These are phyloP conservation scores for Chlorops oryzae DNA, from an alignment of 1,140 invertebrate genomes.

Conservation along the genomic window DNA sequence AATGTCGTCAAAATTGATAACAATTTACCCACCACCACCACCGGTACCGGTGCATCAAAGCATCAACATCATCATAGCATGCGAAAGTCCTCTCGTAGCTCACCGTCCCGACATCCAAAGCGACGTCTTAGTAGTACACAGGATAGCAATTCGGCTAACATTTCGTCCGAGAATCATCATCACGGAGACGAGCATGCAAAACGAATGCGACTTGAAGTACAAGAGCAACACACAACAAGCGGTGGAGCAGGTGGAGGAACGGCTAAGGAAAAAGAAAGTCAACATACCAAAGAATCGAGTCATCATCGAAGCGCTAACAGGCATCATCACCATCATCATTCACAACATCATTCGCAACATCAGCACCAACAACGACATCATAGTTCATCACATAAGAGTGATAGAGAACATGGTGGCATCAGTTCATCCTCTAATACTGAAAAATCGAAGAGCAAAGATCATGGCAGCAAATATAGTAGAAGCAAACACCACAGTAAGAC, in stretches of 20 bases:
- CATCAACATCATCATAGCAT: too few species aligned
- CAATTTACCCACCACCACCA: too few species aligned
- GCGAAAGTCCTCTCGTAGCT: slow-evolving; percentile 47
- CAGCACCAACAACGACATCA: slow-evolving; percentile 30
- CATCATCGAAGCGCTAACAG: slow-evolving; percentile 12
- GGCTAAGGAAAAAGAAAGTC: slow-evolving; percentile 68
- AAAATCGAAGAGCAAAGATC: background rate
- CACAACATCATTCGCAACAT: slow-evolving; percentile 28
- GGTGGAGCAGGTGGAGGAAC: slow-evolving; percentile 49
- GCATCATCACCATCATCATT: slow-evolving; percentile 20
- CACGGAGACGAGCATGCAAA: slow-evolving; percentile 59
- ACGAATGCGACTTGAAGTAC: slow-evolving; percentile 57
- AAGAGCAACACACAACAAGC: too few species aligned
- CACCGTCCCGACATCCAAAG: slow-evolving; percentile 62
- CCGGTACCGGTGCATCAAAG: too few species aligned
- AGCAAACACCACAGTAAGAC: slow-evolving; percentile 7
- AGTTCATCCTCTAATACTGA: too few species aligned
- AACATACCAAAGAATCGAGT: slow-evolving; percentile 21
- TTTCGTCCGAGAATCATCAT: slow-evolving; percentile 11
- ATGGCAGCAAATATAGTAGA: slow-evolving; percentile 3
- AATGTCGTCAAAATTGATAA: background rate
- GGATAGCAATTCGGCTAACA: slow-evolving; percentile 57
- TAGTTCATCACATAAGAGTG: too few species aligned
- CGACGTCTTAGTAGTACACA: slow-evolving; percentile 71
- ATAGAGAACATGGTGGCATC: too few species aligned